Conservation (phyloP, 92 coral and sea anemone species). For the Zoanthus solanderi region DNA sequence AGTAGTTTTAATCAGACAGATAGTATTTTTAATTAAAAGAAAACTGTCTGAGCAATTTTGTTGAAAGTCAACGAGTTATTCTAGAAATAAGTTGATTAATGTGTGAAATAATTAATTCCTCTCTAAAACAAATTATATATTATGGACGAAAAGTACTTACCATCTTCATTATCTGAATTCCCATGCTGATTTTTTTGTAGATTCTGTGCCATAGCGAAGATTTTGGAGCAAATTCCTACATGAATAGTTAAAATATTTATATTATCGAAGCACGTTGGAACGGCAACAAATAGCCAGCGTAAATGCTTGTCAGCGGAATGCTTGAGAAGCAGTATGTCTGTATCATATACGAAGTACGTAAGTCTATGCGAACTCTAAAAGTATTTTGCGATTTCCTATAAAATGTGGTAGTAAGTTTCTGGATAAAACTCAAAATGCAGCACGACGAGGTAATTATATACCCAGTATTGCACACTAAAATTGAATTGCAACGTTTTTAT, state of each 20-base stretch:
- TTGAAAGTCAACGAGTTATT: too few relatives aligned
- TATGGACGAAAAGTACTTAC: neutral
- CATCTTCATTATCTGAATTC: constrained; percentile 29
- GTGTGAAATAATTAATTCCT: neutral
- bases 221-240: neutral
- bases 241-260: neutral
- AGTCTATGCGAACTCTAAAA: neutral
- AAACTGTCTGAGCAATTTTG: too few relatives aligned
- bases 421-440: constrained; percentile 70
- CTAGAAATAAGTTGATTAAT: too few relatives aligned
- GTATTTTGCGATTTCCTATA: too few relatives aligned
- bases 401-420: neutral
- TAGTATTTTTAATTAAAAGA: too few relatives aligned
- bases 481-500: neutral
- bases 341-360: constrained; percentile 25
- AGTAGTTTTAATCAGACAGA: too few relatives aligned
- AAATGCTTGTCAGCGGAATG: constrained; percentile 17
- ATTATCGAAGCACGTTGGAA: neutral
- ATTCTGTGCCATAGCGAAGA: constrained; percentile 20
- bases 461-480: neutral
- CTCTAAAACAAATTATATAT: neutral
- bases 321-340: neutral
- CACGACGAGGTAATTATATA: constrained; percentile 89
- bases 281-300: neutral
- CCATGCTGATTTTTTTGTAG: neutral